These are phyloP conservation scores for Ptiloglossa arizonensis DNA, from an alignment of 1,140 invertebrate species.

Conservation along the genomic window DNA sequence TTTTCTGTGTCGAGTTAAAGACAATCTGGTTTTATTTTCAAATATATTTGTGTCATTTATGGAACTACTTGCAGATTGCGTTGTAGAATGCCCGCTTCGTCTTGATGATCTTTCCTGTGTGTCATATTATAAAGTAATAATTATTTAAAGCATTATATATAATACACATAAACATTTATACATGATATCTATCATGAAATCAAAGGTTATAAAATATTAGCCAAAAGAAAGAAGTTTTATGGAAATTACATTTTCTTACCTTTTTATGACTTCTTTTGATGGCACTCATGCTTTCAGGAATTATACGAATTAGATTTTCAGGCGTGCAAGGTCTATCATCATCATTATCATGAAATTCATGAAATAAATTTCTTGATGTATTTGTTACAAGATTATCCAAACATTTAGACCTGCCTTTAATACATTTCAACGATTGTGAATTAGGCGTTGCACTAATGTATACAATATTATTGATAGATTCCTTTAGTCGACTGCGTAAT, in stretches of 20 bases:
- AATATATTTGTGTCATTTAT: background rate
- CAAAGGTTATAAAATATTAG: conserved; percentile 18
- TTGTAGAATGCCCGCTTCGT: conserved; percentile 8
- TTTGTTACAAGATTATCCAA: conserved; percentile 56
- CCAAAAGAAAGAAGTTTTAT: conserved; percentile 4
- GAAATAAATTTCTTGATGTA: conserved; percentile 74
- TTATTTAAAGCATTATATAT: no score
- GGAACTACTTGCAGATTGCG: conserved; percentile 5
- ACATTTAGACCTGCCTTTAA: conserved; percentile 17
- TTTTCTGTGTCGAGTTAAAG: background rate
- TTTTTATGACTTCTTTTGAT: conserved; percentile 78
- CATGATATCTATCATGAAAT: no score
- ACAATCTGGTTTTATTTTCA: background rate
- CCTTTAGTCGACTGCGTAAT: conserved; percentile 57
- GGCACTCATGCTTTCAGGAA: conserved; percentile 77
- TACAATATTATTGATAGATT: conserved; percentile 68
- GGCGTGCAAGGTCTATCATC: conserved; percentile 68
- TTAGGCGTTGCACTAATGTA: conserved; percentile 57
- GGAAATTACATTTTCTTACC: conserved; percentile 59
- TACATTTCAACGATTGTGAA: conserved; percentile 52
- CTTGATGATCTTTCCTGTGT: conserved; percentile 67
- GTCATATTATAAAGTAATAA: conserved; percentile 12
- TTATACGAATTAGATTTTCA: conserved; percentile 68
- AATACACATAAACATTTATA: no score
- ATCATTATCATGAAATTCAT: conserved; percentile 69